Conservation (phyloP, 2,888 invertebrate species). For the Taenaris catops region DNA sequence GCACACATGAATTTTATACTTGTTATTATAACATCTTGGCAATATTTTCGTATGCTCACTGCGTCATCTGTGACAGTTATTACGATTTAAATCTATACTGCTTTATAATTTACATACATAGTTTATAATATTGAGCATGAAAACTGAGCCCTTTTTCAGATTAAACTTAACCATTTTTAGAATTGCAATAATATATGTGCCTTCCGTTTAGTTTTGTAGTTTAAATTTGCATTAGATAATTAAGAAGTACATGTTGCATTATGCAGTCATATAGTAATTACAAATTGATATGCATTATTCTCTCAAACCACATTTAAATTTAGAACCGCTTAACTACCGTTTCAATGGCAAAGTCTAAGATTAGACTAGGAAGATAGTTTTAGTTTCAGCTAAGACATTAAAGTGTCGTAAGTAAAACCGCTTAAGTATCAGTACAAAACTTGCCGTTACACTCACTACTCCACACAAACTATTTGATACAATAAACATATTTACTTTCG, state of each 20-base stretch:
- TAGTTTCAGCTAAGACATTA: slow-evolving; percentile 43
- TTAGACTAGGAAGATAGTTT: slow-evolving; percentile 26
- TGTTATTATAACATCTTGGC: too few relatives aligned
- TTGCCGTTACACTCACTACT: not conserved
- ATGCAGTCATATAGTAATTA: slow-evolving; percentile 1
- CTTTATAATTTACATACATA: too few relatives aligned
- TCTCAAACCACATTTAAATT: slow-evolving; percentile 1
- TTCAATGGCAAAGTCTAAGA: slow-evolving; percentile 24
- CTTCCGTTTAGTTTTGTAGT: too few relatives aligned
- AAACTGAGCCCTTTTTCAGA: too few relatives aligned
- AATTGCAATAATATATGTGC: too few relatives aligned
- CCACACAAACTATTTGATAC: slow-evolving; percentile 1
- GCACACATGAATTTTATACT: too few relatives aligned
- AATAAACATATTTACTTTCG: too few relatives aligned
- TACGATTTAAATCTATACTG: too few relatives aligned
- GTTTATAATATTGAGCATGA: too few relatives aligned
- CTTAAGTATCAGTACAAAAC: slow-evolving; percentile 26
- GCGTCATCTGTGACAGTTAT: too few relatives aligned
- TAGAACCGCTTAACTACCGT: slow-evolving; percentile 8
- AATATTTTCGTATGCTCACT: too few relatives aligned
- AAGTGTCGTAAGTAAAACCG: slow-evolving; percentile 61
- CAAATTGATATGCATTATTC: slow-evolving; percentile 5
- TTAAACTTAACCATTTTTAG: too few relatives aligned
- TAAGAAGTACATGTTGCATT: slow-evolving; percentile 1
- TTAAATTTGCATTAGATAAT: not conserved